Evolutionary conservation across 2,113 vertebrate genomes (phyloP).

Genomic region (Theropithecus gelada): DNA sequence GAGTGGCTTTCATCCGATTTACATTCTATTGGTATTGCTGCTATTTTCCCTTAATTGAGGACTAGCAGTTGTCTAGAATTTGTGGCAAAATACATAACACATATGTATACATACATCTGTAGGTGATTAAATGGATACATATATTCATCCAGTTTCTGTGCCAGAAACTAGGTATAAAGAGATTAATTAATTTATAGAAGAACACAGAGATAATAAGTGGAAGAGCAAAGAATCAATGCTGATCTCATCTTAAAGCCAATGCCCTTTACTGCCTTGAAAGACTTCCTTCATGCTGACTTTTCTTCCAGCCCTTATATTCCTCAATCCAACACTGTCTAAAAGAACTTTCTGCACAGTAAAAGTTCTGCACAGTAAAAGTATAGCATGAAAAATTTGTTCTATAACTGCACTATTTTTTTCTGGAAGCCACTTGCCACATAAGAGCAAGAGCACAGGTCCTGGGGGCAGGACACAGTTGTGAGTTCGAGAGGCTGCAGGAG

Average conservation of each 20-base stretch:
- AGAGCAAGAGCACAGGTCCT: not conserved
- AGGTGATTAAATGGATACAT: too few relatives aligned
- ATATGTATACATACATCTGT: not conserved
- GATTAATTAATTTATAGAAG: not conserved
- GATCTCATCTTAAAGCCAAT: not conserved
- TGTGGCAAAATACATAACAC: not conserved
- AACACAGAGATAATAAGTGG: not conserved
- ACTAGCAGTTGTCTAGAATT: not conserved
- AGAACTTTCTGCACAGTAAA: not conserved
- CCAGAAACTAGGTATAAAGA: not conserved
- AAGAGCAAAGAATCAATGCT: not conserved
- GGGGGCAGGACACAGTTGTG: not conserved
- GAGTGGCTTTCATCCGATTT: not conserved
- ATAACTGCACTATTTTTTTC: not conserved
- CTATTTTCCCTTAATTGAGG: not conserved
- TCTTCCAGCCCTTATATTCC: not conserved
- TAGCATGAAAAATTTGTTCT: not conserved
- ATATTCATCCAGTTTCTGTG: not conserved
- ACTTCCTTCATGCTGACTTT: not conserved
- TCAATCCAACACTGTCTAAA: not conserved
- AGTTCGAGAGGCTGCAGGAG: not conserved
- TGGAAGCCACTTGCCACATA: not conserved
- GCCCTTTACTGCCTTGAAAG: not conserved
- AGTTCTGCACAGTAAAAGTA: too few relatives aligned
- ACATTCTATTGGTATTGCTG: not conserved